Conservation (phyloP, 2,888 invertebrate species). For the Rhopalosiphum nymphaeae region DNA sequence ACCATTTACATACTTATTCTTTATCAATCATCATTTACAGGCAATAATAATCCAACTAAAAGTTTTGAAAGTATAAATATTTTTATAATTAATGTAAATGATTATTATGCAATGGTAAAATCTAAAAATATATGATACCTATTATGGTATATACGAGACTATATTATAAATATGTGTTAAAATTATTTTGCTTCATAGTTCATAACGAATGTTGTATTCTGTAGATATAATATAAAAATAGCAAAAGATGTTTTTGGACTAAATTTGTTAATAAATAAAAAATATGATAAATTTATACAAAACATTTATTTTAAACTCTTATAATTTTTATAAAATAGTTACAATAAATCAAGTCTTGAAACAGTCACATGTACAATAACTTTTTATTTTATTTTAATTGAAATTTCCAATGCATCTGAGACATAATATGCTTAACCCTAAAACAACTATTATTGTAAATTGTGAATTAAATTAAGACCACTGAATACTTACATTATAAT, state of each 20-base stretch:
- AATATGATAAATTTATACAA: not conserved
- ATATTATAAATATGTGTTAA: not conserved
- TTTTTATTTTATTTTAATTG: not conserved
- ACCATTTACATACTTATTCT: not conserved
- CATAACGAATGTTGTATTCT: not conserved
- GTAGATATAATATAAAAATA: not conserved
- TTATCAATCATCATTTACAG: not conserved
- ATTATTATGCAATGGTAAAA: not conserved
- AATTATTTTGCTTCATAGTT: not conserved
- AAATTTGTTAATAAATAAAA: not conserved
- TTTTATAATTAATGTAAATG: not conserved
- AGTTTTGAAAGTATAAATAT: not conserved
- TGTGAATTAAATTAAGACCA: not conserved
- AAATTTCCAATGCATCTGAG: not conserved
- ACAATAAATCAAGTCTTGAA: not conserved
- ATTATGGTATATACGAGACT: not conserved
- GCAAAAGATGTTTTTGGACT: not conserved
- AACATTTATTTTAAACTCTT: not conserved
- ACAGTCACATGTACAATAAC: not conserved
- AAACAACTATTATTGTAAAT: not conserved
- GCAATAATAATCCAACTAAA: not conserved
- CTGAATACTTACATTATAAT: not conserved
- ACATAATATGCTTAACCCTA: not conserved
- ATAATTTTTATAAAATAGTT: not conserved
- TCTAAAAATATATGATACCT: not conserved